phyloP scores from a whole-genome alignment of 2,888 invertebrate species.

The Leptopilina drosophilae region DNA sequence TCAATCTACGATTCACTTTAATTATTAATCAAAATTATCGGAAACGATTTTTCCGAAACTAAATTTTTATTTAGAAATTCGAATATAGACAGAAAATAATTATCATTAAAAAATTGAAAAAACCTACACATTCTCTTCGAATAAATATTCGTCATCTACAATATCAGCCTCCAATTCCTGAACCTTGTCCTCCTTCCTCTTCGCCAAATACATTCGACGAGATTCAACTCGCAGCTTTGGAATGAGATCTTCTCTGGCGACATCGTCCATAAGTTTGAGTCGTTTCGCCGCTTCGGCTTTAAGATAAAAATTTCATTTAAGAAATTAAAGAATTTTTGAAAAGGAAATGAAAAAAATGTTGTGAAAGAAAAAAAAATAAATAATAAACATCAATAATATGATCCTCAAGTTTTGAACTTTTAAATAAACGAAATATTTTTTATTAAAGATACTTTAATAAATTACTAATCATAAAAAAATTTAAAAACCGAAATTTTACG shows the following conservation, averaged over 20 bases:
- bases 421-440: too few relatives aligned
- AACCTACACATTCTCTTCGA: conserved; percentile 90
- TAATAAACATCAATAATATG: not conserved
- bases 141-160: conserved; percentile 96
- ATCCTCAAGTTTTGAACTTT: too few relatives aligned
- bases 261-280: conserved; percentile 88
- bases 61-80: not conserved
- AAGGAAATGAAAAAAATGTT: too few relatives aligned
- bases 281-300: conserved; percentile 90
- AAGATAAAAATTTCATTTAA: not conserved
- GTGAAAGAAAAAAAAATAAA: not conserved
- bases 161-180: conserved; percentile 96
- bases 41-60: not conserved
- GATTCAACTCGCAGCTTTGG: conserved; percentile 94
- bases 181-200: conserved; percentile 97
- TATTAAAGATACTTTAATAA: too few relatives aligned
- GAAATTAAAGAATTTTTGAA: not conserved
- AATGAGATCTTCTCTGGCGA: conserved; percentile 90
- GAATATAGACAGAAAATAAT: too few relatives aligned
- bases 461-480: too few relatives aligned
- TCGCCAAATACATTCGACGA: conserved; percentile 94
- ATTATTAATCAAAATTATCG: not conserved
- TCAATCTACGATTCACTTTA: conserved; percentile 81
- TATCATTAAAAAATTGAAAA: not conserved
- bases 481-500: too few relatives aligned